Conservation (phyloP, 2,888 invertebrate genomes). For the Amiota communis region DNA sequence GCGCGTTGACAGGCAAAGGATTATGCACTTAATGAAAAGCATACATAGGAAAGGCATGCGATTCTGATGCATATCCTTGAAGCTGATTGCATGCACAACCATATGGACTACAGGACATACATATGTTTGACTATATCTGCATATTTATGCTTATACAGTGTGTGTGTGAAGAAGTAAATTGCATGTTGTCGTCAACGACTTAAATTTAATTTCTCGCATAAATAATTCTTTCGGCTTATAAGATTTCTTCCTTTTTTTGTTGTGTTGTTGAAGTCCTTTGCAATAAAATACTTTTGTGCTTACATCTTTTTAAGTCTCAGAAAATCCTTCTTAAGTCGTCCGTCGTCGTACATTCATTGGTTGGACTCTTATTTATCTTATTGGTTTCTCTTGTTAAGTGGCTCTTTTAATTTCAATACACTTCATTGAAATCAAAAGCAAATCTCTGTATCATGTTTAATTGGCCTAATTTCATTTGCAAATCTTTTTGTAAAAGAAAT, state of each 20-base stretch:
- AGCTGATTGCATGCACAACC: constrained; percentile 1
- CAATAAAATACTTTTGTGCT: background rate
- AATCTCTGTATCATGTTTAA: too few species aligned
- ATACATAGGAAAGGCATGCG: constrained; percentile 43
- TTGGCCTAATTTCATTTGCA: too few species aligned
- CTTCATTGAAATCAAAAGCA: too few species aligned
- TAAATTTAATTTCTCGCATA: constrained; percentile 10
- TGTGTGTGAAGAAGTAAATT: background rate
- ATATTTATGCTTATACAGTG: background rate
- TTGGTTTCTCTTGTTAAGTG: background rate
- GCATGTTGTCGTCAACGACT: constrained; percentile 1
- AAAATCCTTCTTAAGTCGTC: constrained; percentile 6
- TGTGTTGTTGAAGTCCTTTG: background rate
- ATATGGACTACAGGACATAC: background rate
- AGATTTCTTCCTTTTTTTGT: background rate
- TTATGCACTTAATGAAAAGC: constrained; percentile 68
- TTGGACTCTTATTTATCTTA: constrained; percentile 4
- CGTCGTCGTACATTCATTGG: background rate
- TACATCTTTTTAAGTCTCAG: background rate
- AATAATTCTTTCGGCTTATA: background rate
- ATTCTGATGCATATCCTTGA: constrained; percentile 8
- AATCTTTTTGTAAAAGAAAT: too few species aligned
- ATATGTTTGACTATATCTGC: background rate
- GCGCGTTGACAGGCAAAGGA: constrained; percentile 50
- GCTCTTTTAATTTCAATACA: too few species aligned